phyloP scores from a whole-genome alignment of 2,888 invertebrate genomes.

The Molorchus minor region DNA sequence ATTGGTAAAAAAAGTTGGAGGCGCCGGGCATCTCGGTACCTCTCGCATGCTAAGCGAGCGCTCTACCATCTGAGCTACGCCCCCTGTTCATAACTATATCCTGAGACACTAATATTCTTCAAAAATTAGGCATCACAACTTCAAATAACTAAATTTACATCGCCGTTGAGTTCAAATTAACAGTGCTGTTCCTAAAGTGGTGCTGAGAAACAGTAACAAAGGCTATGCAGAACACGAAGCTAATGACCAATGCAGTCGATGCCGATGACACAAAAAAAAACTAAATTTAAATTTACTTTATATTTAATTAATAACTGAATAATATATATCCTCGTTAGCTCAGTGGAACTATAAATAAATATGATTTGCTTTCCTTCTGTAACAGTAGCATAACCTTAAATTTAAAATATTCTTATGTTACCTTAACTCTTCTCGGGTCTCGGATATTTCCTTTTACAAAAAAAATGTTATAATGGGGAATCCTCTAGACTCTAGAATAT shows the following conservation, averaged over 20 bases:
- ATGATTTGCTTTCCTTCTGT: not conserved
- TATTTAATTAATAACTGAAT: not conserved
- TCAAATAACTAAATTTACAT: too few relatives aligned
- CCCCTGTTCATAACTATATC: too few relatives aligned
- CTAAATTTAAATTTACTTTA: not conserved
- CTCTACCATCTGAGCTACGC: slow-evolving; percentile 59
- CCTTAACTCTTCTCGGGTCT: not conserved
- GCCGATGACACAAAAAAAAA: not conserved
- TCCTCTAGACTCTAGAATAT: slow-evolving; percentile 19
- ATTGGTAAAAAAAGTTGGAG: too few relatives aligned
- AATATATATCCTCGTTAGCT: not conserved
- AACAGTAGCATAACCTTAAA: too few relatives aligned
- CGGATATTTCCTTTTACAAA: slow-evolving; percentile 8
- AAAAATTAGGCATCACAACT: not conserved
- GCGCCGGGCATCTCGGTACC: too few relatives aligned
- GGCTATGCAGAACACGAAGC: too few relatives aligned
- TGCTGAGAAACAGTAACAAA: too few relatives aligned
- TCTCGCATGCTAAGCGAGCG: slow-evolving; percentile 61
- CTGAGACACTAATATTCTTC: not conserved
- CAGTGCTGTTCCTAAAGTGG: not conserved
- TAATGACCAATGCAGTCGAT: not conserved
- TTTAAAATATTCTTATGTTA: slow-evolving; percentile 10
- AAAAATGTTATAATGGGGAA: slow-evolving; percentile 10
- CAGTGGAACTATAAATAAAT: not conserved
- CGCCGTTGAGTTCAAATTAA: not conserved